Percentiles rank a stretch among this genome's conserved stretches.
Conservation (phyloP, 2,113 vertebrate genomes). For the Grantiella picta region DNA sequence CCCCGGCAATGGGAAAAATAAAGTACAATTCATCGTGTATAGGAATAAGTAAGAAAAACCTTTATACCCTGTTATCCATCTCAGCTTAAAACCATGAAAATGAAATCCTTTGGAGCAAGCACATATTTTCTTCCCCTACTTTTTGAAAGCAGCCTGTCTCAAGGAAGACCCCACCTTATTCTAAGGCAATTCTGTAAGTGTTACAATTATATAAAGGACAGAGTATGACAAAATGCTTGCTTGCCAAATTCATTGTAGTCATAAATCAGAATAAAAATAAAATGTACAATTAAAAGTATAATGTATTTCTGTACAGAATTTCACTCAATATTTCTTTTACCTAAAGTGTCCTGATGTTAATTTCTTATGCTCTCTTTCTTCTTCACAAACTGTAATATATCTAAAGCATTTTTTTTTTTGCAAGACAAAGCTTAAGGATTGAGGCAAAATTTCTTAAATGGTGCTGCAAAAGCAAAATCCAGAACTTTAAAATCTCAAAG, state of each 20-base stretch:
- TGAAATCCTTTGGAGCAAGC: not conserved
- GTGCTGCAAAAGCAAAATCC: not conserved
- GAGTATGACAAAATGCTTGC: not conserved
- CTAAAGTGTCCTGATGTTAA: not conserved
- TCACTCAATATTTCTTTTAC: not conserved
- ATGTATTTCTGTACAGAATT: not conserved
- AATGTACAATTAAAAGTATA: not conserved
- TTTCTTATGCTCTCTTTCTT: not conserved
- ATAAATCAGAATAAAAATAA: not conserved
- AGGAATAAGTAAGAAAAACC: not conserved
- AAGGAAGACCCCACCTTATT: not conserved
- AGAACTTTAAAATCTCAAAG: not conserved
- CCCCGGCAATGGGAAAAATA: too few relatives aligned
- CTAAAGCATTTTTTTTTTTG: not conserved
- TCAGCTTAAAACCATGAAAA: not conserved
- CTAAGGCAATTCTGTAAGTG: not conserved
- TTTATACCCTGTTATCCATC: not conserved
- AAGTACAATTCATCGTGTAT: not conserved
- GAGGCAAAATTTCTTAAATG: not conserved
- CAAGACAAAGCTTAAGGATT: not conserved
- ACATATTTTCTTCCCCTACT: not conserved
- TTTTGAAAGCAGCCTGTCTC: not conserved
- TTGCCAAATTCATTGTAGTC: not conserved
- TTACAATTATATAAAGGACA: not conserved
- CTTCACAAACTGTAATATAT: not conserved